Conservation (phyloP, 2,888 invertebrate species). For the Eudasyphora cyanicolor region DNA sequence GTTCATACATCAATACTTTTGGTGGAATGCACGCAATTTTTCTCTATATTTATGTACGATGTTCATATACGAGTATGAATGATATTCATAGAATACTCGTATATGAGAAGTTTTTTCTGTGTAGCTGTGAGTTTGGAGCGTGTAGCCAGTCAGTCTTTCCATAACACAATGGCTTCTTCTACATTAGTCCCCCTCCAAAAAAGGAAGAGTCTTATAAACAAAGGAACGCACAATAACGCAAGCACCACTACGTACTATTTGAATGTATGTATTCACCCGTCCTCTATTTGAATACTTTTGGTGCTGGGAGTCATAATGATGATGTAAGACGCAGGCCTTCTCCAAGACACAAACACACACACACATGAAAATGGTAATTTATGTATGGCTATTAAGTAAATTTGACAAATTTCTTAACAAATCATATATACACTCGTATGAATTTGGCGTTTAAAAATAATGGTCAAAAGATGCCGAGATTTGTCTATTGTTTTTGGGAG, state of each 20-base stretch:
- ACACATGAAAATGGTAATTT: not conserved
- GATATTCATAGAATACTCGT: too few species aligned
- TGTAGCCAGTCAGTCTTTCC: not conserved
- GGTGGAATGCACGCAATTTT: too few species aligned
- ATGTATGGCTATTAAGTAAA: not conserved
- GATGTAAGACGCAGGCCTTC: not conserved
- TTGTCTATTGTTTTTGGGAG: too few species aligned
- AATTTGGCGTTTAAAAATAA: not conserved
- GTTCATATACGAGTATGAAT: too few species aligned
- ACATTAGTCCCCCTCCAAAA: not conserved
- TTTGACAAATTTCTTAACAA: slow-evolving; percentile 24
- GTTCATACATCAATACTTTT: too few species aligned
- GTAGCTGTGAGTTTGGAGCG: too few species aligned
- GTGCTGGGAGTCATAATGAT: not conserved
- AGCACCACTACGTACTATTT: too few species aligned
- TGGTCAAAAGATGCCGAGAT: not conserved
- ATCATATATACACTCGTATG: not conserved
- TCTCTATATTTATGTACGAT: too few species aligned
- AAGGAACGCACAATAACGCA: not conserved
- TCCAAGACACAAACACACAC: too few species aligned
- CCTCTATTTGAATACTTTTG: not conserved
- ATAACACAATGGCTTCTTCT: slow-evolving; percentile 35
- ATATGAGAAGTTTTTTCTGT: too few species aligned
- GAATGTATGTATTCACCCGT: too few species aligned
- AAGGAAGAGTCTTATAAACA: slow-evolving; percentile 10